Percentiles rank a stretch among this genome's conserved stretches.
These are phyloP conservation scores for Nemoura dubitans DNA, from an alignment of 2,888 invertebrate species.

Conservation along the genomic window DNA sequence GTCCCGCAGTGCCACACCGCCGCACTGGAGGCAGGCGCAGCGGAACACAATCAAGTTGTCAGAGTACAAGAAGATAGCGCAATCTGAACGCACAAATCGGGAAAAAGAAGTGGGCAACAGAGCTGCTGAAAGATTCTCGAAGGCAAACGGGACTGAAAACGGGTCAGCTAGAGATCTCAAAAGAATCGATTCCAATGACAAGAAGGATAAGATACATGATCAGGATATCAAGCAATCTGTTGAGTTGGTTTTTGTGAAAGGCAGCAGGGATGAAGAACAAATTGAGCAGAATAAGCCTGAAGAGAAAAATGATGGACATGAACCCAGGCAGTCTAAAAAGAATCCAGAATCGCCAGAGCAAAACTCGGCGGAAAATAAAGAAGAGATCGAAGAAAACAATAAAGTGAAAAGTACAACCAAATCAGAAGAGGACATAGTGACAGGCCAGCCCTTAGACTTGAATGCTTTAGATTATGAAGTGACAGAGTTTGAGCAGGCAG, in stretches of 20 bases:
- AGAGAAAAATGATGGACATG: conserved; percentile 28
- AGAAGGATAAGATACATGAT: conserved; percentile 35
- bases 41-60: conserved; percentile 83
- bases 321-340: conserved; percentile 27
- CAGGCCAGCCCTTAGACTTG: conserved; percentile 66
- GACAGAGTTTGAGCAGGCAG: conserved; percentile 59
- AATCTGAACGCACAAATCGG: conserved; percentile 70
- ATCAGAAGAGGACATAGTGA: conserved; percentile 44
- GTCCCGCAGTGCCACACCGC: conserved; percentile 89
- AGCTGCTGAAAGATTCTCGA: not conserved
- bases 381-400: conserved; percentile 48
- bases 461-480: conserved; percentile 78
- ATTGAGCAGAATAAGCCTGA: conserved; percentile 10
- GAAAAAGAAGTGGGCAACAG: conserved; percentile 64
- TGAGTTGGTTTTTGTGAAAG: not conserved
- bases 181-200: conserved; percentile 61
- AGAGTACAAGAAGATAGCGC: conserved; percentile 77
- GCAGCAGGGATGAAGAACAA: not conserved
- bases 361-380: conserved; percentile 50
- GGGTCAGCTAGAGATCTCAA: conserved; percentile 55
- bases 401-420: not conserved
- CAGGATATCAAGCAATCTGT: conserved; percentile 19
- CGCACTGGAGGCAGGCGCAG: conserved; percentile 93
- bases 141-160: not conserved
- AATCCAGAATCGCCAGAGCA: not conserved